Conservation (phyloP, 1,140 invertebrate genomes). For the Leptopilina clavipes region DNA sequence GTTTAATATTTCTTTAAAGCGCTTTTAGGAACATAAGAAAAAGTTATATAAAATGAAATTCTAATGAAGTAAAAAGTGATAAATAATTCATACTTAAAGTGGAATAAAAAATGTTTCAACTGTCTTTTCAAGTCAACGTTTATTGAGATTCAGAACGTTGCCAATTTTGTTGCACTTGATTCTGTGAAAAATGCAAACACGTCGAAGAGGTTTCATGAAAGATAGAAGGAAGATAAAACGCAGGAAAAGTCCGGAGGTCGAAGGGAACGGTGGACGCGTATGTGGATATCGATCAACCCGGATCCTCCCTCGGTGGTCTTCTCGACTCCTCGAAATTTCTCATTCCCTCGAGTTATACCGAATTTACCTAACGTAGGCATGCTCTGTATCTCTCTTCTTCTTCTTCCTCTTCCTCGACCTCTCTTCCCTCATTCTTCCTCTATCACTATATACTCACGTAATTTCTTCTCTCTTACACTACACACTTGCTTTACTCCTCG, state of each 20-base stretch:
- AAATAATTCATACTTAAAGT: constrained; percentile 1
- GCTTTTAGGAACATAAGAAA: neutral
- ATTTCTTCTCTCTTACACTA: constrained; percentile 45
- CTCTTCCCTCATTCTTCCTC: constrained; percentile 29
- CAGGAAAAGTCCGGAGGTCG: constrained; percentile 50
- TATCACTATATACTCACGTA: constrained; percentile 42
- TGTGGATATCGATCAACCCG: constrained; percentile 60
- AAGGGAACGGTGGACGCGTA: constrained; percentile 54
- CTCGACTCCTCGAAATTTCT: constrained; percentile 60
- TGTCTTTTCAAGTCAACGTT: neutral
- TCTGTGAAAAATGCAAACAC: constrained; percentile 16
- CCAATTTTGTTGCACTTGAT: constrained; percentile 23
- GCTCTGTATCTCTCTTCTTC: constrained; percentile 52
- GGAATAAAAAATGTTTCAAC: constrained; percentile 2
- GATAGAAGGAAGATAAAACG: constrained; percentile 31
- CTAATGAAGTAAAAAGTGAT: neutral
- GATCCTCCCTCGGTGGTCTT: constrained; percentile 56
- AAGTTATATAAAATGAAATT: neutral
- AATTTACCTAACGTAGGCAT: constrained; percentile 71
- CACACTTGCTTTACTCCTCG: constrained; percentile 52
- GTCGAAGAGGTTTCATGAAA: constrained; percentile 17
- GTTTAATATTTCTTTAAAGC: neutral
- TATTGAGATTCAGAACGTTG: neutral
- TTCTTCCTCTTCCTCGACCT: neutral
- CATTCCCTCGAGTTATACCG: constrained; percentile 66